A percentile compares a stretch with the other conserved stretches of the same genome.
phyloP scores from a whole-genome alignment of 2,888 invertebrate genomes.

The Pristionchus entomophagus region DNA sequence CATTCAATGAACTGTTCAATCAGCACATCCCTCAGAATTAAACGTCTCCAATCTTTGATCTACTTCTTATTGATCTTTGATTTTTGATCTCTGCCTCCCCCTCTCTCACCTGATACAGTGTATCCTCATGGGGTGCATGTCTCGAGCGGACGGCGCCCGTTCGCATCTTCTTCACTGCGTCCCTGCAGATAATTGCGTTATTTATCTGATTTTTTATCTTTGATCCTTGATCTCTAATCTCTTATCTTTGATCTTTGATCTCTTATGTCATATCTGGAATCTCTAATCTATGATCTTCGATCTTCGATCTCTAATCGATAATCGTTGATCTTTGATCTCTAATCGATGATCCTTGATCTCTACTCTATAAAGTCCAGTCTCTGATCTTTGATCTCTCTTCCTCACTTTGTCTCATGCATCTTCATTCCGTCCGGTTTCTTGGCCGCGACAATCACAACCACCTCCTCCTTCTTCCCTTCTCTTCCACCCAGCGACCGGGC shows the following conservation, averaged over 20 bases:
- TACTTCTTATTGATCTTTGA: neutral
- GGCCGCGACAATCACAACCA: neutral
- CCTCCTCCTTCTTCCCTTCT: neutral
- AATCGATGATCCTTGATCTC: neutral
- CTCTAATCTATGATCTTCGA: too few species aligned
- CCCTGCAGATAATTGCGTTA: too few species aligned
- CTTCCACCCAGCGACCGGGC: neutral
- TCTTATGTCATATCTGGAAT: too few species aligned
- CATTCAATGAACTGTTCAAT: too few species aligned
- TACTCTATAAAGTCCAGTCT: neutral
- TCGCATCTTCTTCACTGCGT: slow-evolving; percentile 14
- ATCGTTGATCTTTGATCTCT: too few species aligned
- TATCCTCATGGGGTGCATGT: slow-evolving; percentile 31
- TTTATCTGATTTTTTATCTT: too few species aligned
- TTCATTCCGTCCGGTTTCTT: neutral
- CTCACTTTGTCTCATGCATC: slow-evolving; percentile 29
- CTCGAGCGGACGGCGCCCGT: slow-evolving; percentile 8
- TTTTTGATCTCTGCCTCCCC: neutral
- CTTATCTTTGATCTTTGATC: too few species aligned
- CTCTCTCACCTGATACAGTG: slow-evolving; percentile 16
- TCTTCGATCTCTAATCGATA: too few species aligned
- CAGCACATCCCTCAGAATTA: too few species aligned
- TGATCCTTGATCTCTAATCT: too few species aligned
- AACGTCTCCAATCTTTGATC: too few species aligned
- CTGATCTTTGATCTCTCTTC: neutral